phyloP scores from a whole-genome alignment of 2,113 vertebrate genomes.

The Lucifuga dentata region DNA sequence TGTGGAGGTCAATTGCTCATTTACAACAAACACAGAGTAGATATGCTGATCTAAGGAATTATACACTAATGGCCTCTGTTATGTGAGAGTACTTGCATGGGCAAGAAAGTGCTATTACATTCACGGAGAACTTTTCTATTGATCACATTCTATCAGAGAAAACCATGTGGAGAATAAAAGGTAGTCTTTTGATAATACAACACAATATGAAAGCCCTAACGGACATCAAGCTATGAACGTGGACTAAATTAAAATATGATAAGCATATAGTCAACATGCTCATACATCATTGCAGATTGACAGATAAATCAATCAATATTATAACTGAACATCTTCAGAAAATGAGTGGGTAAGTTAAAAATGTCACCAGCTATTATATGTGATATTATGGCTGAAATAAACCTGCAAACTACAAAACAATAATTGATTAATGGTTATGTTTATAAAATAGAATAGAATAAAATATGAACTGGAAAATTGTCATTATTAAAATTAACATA shows the following conservation, averaged over 20 bases:
- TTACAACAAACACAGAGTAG: neutral
- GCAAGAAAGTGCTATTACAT: constrained; percentile 1
- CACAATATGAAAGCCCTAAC: neutral
- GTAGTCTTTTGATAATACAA: neutral
- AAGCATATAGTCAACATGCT: neutral
- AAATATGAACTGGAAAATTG: too few species aligned
- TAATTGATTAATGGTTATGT: too few species aligned
- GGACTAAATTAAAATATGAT: neutral
- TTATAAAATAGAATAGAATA: too few species aligned
- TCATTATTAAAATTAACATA: too few species aligned
- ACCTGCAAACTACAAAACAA: too few species aligned
- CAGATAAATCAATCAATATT: neutral
- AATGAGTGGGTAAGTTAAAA: too few species aligned
- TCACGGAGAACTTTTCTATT: constrained; percentile 6
- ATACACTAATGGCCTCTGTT: constrained; percentile 14
- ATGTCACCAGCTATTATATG: too few species aligned
- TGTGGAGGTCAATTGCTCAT: constrained; percentile 2
- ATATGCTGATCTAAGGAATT: constrained; percentile 19
- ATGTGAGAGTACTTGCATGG: constrained; percentile 15
- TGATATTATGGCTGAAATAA: too few species aligned
- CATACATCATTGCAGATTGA: neutral
- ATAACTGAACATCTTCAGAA: neutral
- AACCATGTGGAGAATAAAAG: neutral
- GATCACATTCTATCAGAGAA: neutral
- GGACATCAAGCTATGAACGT: neutral